Percentiles rank a stretch among this genome's conserved stretches.
These are phyloP conservation scores for Pseudochaenichthys georgianus DNA, from an alignment of 2,797 vertebrate genomes.

Conservation along the genomic window DNA sequence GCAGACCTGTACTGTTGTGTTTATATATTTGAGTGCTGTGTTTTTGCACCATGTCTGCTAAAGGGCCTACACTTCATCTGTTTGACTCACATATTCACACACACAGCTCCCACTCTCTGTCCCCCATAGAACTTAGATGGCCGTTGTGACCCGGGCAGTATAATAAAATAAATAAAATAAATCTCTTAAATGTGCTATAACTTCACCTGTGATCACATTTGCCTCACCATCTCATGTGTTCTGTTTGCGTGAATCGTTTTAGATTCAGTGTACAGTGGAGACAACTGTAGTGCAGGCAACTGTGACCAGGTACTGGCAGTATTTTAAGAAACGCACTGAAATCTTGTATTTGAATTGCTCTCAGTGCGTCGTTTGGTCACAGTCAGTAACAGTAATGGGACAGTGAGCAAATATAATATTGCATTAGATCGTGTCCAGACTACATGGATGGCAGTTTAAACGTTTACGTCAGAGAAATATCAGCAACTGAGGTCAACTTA, in stretches of 20 bases:
- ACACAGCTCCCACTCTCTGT: slow-evolving; percentile 58
- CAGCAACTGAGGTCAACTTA: slow-evolving; percentile 37
- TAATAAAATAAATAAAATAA: slow-evolving; percentile 52
- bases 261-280: slow-evolving; percentile 24
- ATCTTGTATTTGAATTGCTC: slow-evolving; percentile 41
- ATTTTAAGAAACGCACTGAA: slow-evolving; percentile 58
- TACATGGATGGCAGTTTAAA: slow-evolving; percentile 50
- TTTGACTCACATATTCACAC: slow-evolving; percentile 45
- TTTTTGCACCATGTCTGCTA: slow-evolving; percentile 63
- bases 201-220: slow-evolving; percentile 60
- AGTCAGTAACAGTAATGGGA: slow-evolving; percentile 60
- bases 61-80: slow-evolving; percentile 67
- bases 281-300: slow-evolving; percentile 46
- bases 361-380: slow-evolving; percentile 77
- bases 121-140: slow-evolving; percentile 66
- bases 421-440: slow-evolving; percentile 64
- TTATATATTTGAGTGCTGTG: slow-evolving; percentile 48
- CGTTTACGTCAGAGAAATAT: slow-evolving; percentile 34
- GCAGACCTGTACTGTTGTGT: slow-evolving; percentile 64
- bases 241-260: slow-evolving; percentile 29
- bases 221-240: slow-evolving; percentile 46
- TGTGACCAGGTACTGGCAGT: slow-evolving; percentile 74
- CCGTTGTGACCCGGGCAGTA: slow-evolving; percentile 49
- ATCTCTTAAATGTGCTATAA: slow-evolving; percentile 70
- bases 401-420: slow-evolving; percentile 59